phyloP scores from a whole-genome alignment of 2,797 vertebrate species.

The Monodelphis domestica region DNA sequence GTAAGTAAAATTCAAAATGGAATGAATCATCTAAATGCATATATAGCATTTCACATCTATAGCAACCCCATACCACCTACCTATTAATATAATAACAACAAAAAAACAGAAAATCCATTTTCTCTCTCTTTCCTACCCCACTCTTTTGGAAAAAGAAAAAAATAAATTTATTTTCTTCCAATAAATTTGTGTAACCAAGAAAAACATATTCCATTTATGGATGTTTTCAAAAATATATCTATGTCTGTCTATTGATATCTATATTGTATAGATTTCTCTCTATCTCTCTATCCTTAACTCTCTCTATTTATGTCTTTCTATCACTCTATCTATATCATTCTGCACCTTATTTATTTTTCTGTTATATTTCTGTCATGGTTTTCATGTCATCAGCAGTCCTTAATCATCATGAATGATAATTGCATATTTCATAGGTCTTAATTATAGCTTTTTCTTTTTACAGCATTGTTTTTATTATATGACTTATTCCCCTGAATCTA shows the following conservation, averaged over 20 bases:
- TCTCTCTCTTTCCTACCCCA: not conserved
- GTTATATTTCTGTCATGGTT: not conserved
- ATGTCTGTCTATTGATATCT: too few relatives aligned
- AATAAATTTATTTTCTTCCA: not conserved
- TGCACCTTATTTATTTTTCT: too few relatives aligned
- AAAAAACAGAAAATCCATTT: not conserved
- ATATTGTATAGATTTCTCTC: too few relatives aligned
- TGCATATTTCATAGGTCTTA: not conserved
- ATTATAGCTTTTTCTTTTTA: not conserved
- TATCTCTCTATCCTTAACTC: too few relatives aligned
- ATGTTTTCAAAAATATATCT: not conserved
- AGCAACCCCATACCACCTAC: not conserved
- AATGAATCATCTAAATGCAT: not conserved
- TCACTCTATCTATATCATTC: too few relatives aligned
- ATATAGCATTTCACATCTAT: not conserved
- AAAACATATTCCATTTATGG: not conserved
- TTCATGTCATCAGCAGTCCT: not conserved
- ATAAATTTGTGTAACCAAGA: not conserved
- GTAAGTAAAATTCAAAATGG: not conserved
- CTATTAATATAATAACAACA: too few relatives aligned
- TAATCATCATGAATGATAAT: not conserved
- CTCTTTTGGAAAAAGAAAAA: not conserved
- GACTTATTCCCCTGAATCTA: not conserved
- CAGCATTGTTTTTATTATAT: not conserved
- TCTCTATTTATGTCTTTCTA: too few relatives aligned